Percentiles rank a stretch among this genome's conserved stretches.
Evolutionary conservation across 2,797 vertebrate species (phyloP).

Genomic region (Allobates femoralis): DNA sequence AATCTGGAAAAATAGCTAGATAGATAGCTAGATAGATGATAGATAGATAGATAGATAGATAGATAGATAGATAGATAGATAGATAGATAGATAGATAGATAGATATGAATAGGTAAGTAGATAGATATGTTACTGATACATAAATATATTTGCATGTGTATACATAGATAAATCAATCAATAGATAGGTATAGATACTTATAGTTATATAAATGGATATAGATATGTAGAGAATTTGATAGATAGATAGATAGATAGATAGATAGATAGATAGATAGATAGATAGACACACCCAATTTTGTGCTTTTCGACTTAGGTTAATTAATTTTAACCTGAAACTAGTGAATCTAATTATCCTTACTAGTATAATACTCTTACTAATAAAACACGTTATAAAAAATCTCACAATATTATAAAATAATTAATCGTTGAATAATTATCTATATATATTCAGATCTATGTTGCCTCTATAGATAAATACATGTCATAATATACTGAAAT

Average conservation of each 20-base stretch:
- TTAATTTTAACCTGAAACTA: too few relatives aligned
- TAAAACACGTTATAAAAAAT: too few relatives aligned
- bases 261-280: background rate
- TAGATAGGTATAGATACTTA: background rate
- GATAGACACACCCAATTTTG: too few relatives aligned
- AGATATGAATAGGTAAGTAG: background rate
- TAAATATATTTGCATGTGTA: background rate
- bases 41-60: background rate
- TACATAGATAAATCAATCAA: background rate
- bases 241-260: background rate
- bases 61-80: constrained; percentile 21
- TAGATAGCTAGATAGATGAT: background rate
- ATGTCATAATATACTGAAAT: too few relatives aligned
- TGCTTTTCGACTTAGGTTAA: too few relatives aligned
- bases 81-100: background rate
- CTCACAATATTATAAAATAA: too few relatives aligned
- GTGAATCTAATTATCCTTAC: too few relatives aligned
- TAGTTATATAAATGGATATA: constrained; percentile 13
- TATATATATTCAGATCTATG: too few relatives aligned
- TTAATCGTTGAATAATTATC: too few relatives aligned
- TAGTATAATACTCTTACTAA: too few relatives aligned
- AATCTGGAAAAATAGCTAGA: background rate
- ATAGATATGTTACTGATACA: background rate
- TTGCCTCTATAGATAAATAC: too few relatives aligned
- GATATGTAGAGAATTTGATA: background rate